Base-by-base conservation (phyloP, 1,140 invertebrate genomes). In the Pantala flavescens region DNA sequence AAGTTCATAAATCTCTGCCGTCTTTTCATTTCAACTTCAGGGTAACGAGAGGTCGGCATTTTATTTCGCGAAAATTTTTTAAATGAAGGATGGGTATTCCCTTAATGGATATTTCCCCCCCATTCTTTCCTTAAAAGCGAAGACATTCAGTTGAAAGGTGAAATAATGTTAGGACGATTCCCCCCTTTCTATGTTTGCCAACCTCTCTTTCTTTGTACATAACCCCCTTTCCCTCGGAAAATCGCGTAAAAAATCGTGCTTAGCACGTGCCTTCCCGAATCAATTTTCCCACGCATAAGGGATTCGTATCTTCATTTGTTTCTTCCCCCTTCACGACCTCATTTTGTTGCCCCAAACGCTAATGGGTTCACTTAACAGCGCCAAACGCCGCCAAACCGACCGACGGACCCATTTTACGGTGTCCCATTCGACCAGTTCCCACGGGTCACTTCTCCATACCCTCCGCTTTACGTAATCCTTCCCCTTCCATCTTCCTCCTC, bases 241-340 rank as follows among this genome's bases (percentile, higher is more conserved):
- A 36, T 36, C 28, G 28, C 28, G 28, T 36, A 36, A 36, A 36
- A 36, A 36, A 36, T 7, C 49, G 14, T 63, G n/a, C 49, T 3
- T 12, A 63, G 49, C 49, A 63, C 49, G 49, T 63, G 49, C 49
- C 49, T 21, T 19, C 49, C 49, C n/a, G n/a, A 63, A 63, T 63
- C n/a, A 16, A 63, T 63, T 63, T 63, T 63, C 49, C n/a, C 49
- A 63, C 49, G 49, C 49, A 63, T 63, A 63, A 63, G n/a, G 49
- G 49, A 63, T 63, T 63, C 49, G 3, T 16, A 63, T 63, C 49
- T 63, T 63, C 14, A 63, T 63, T 63, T 63, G 49, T 21, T 63
- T 21, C 49, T 63, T 19, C 2, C 16, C 12, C 49, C 49, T 21
- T 63, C 16, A 3, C 49, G 49, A 63, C 49, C 49, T 21, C 49